Base-by-base conservation (phyloP, 2,888 invertebrate genomes). In the Dilophus febrilis region DNA sequence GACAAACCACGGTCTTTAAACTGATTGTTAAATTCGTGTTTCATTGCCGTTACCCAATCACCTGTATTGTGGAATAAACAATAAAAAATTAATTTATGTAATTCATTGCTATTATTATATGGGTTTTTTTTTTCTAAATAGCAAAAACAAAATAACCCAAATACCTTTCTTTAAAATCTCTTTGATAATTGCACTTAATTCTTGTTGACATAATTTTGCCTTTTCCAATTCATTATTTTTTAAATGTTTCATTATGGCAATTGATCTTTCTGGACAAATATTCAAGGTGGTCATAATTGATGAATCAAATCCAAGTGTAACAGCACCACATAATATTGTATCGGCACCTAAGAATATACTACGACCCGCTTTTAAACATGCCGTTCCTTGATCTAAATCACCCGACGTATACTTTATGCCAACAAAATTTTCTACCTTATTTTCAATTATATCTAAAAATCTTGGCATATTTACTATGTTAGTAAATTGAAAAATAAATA, bases 351-450 rank as follows among this genome's bases (percentile, higher is more conserved):
- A 65, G 57, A 77, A 77, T 41, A 79, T 59, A 45, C 60, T 67
- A 3, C 65, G 61, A 41, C 65, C 64, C 0, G 65, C 64, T 39
- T 65, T 61, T 4, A 74, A 48, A 2, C 77, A 77, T 48, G 68
- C 70, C 1, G 68, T 62, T 1, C 72, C 81, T 55, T 81, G 78
- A 39, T 72, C 71, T 35, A 86, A 64, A 52, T 78, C 73, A 30
- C 70, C 71, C 10, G 78, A 77, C 0, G 87, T 86, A 54, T 78
- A 86, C 57, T 88, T 88, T n/a, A 86, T 67, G 3, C 88, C 88
- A 43, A 69, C 70, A 51, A 88, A 79, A 39, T 76, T 82, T 0
- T 83, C 74, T 35, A 88, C 72, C 42, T 65, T 56, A 4, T 64
- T 62, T 1, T 68, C 68, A 1, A 79, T 75, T 17, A 70, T 65